Base-by-base conservation (phyloP, 2,797 vertebrate species). In the Rhinatrema bivittatum region DNA sequence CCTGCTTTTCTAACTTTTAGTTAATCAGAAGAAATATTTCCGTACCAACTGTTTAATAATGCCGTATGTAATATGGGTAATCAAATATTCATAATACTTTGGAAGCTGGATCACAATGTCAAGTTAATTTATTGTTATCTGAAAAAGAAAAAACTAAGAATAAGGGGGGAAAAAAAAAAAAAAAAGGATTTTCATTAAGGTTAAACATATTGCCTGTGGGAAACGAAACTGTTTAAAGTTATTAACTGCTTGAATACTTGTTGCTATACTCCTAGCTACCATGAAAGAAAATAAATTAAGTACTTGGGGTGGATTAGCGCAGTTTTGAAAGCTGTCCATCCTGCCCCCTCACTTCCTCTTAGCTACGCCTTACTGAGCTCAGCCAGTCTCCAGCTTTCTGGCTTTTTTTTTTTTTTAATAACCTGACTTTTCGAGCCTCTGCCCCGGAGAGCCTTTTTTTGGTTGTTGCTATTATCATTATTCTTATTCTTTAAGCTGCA, bases 341-440 rank as follows among this genome's bases (percentile, higher is more conserved):
- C 78, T 79, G 72, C 71, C 80, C 82, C 83, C 79, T 79, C 74
- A 79, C 64, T 81, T 82, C 84, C 78, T 85, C 88, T 87, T 84
- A 87, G 88, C 87, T 86, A 85, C 74, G 84, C 84, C 88, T 87
- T 81, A 77, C 83, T 81, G 82, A 83, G 84, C 88, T 86, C 87
- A 88, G 87, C 88, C 82, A 87, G 91, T 80, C 82, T 81, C 89
- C 87, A 78, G 86, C 88, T 91, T 91, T 92, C 90, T 89, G 87
- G 86, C 82, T 88, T 91, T 38, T 70, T 81, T 95, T 81, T 95
- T n/a, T n/a, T n/a, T n/a, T n/a, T 91, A 97, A 96, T 94, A 97
- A 92, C 89, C 87, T 86, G 87, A 80, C 84, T 90, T 88, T 90
- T 83, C 82, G 87, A 85, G 88, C 86, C 79, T 82, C 83, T 76